These are phyloP conservation scores for Mactra quadrangularis DNA, from an alignment of 1,140 invertebrate species.

Conservation along the genomic window DNA sequence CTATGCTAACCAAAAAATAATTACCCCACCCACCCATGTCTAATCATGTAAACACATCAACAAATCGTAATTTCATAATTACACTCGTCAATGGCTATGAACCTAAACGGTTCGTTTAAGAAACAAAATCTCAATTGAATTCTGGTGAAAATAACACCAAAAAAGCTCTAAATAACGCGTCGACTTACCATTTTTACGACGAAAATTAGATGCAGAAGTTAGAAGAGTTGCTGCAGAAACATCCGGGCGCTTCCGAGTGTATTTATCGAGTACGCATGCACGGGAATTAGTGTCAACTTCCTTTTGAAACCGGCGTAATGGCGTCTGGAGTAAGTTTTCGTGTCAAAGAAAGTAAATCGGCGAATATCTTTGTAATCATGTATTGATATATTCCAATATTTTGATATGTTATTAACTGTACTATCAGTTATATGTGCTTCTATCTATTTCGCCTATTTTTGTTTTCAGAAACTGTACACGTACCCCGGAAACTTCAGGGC, in stretches of 20 bases:
- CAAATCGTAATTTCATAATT: background rate
- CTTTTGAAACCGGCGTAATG: slow-evolving; percentile 82
- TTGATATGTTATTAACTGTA: background rate
- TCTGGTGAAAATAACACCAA: too few species aligned
- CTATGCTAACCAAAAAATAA: too few species aligned
- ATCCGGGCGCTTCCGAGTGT: slow-evolving; percentile 66
- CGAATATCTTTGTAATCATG: background rate
- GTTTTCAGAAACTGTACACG: slow-evolving; percentile 96
- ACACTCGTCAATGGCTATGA: too few species aligned
- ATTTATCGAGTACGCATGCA: slow-evolving; percentile 59
- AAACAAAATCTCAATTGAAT: too few species aligned
- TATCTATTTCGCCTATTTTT: slow-evolving; percentile 32
- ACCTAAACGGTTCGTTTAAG: too few species aligned
- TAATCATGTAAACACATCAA: slow-evolving; percentile 18
- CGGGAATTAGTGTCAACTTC: slow-evolving; percentile 73
- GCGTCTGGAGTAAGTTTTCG: slow-evolving; percentile 86
- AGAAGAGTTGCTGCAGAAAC: slow-evolving; percentile 61
- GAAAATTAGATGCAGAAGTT: slow-evolving; percentile 63
- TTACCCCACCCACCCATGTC: slow-evolving; percentile 39
- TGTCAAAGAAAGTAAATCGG: slow-evolving; percentile 24
- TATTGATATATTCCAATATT: background rate
- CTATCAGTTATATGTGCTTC: background rate
- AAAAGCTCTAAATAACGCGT: background rate
- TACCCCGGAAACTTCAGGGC: slow-evolving; percentile 97
- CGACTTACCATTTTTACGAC: slow-evolving; percentile 55